Conservation (phyloP, 2,113 vertebrate species). For the Morone chrysops region DNA sequence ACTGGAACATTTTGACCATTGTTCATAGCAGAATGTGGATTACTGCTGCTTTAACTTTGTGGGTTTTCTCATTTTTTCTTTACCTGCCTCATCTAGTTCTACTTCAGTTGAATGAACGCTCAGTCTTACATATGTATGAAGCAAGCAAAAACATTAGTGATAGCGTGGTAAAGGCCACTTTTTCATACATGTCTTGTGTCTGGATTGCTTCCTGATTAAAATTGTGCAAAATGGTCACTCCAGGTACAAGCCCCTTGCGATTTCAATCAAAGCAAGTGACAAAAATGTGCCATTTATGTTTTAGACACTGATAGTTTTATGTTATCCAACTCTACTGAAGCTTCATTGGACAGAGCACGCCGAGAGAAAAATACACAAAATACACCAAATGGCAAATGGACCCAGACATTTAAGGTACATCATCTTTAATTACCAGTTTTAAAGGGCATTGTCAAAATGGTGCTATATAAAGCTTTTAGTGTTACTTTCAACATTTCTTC, state of each 20-base stretch:
- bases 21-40: not conserved
- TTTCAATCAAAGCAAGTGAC: not conserved
- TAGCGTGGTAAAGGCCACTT: not conserved
- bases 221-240: not conserved
- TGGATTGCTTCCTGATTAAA: not conserved
- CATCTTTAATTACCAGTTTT: conserved; percentile 23
- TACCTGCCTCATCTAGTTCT: too few species aligned
- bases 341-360: not conserved
- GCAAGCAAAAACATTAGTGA: not conserved
- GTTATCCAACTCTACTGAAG: not conserved
- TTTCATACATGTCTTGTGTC: not conserved
- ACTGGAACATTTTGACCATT: not conserved
- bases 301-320: not conserved
- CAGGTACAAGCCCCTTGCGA: not conserved
- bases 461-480: conserved; percentile 35
- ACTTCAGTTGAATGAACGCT: not conserved
- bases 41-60: too few species aligned
- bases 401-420: conserved; percentile 11
- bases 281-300: not conserved
- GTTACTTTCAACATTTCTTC: not conserved
- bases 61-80: not conserved
- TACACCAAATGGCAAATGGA: not conserved
- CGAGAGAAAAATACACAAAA: not conserved
- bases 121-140: not conserved
- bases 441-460: conserved; percentile 29